Evolutionary conservation across 1,140 invertebrate genomes (phyloP).

Genomic region (Acromyrmex heyeri): DNA sequence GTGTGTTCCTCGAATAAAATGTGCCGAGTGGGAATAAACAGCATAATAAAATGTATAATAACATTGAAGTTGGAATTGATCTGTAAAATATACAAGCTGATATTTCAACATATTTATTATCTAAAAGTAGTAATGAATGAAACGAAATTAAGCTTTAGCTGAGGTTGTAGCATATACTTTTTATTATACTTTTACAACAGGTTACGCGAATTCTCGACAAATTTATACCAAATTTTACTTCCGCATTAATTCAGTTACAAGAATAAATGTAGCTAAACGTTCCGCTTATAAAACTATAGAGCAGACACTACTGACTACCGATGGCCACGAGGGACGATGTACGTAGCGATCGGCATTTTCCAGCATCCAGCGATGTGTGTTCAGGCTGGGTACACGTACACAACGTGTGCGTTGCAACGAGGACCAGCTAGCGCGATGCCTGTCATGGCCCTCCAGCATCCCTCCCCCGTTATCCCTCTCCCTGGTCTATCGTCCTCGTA

Average conservation of each 20-base stretch:
- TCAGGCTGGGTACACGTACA: constrained; percentile 46
- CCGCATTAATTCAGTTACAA: constrained; percentile 47
- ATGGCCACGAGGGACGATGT: constrained; percentile 73
- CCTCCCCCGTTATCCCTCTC: constrained; percentile 19
- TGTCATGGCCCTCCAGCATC: constrained; percentile 61
- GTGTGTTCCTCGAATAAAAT: too few species aligned
- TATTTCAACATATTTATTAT: not conserved
- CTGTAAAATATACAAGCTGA: not conserved
- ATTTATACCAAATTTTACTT: not conserved
- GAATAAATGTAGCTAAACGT: constrained; percentile 67
- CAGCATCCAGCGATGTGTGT: constrained; percentile 62
- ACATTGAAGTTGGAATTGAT: not conserved
- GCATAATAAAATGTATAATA: not conserved
- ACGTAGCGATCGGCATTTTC: constrained; percentile 72
- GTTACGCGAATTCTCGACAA: not conserved
- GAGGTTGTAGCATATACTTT: not conserved
- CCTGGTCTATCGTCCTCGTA: constrained; percentile 19
- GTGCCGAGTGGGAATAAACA: not conserved
- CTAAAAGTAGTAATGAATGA: too few species aligned
- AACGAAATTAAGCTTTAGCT: not conserved
- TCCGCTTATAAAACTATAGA: constrained; percentile 61
- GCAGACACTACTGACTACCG: constrained; percentile 68
- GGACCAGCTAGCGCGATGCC: constrained; percentile 49
- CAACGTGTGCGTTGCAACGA: constrained; percentile 37
- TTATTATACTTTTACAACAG: not conserved